Base-by-base conservation (phyloP, 2,113 vertebrate genomes). In the Phylloscopus trochilus region DNA sequence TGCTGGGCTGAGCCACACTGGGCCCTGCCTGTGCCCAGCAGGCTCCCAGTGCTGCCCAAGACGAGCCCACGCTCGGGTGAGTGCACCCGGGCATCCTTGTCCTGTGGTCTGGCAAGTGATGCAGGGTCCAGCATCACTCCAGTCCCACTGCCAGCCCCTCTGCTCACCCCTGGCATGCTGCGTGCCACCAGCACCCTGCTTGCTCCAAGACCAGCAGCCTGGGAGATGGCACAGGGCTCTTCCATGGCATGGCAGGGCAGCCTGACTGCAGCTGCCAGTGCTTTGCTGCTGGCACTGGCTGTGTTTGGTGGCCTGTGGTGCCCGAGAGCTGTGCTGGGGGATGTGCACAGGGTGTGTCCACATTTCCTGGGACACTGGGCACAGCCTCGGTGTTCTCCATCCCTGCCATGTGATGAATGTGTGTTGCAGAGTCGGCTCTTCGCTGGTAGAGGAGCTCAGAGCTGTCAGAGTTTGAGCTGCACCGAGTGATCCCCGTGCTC, bases 81-180 rank as follows among this genome's bases (percentile, higher is more conserved):
- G 0, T 13, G 55, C 62, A 43, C 24, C 21, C 0, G 0, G 56
- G 4, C 3, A 1, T 0, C 1, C 27, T 44, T 3, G 12, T 82
- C 83, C 87, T 2, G 1, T 39, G 13, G 13, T 31, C 43, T 44
- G 39, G 28, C 4, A 8, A 58, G 56, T 7, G 75, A 53, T 59
- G 44, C 19, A 27, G 41, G n/a, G 9, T 67, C 60, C 6, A 5
- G 44, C 28, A 18, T 51, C 53, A 24, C 53, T n/a, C 4, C 37
- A 22, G 67, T n/a, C 12, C 15, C 51, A 4, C 33, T 14, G 16
- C 44, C 20, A 3, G 49, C 55, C 37, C 47, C 17, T 67, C 46
- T 75, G 18, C 49, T 83, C 27, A 13, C 21, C 63, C 70, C 28
- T 46, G 53, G 15, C 9, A 1, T 15, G n/a, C 70, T 62, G n/a